These are phyloP conservation scores for Oreortyx pictus DNA, from an alignment of 2,797 vertebrate genomes.

Conservation along the genomic window DNA sequence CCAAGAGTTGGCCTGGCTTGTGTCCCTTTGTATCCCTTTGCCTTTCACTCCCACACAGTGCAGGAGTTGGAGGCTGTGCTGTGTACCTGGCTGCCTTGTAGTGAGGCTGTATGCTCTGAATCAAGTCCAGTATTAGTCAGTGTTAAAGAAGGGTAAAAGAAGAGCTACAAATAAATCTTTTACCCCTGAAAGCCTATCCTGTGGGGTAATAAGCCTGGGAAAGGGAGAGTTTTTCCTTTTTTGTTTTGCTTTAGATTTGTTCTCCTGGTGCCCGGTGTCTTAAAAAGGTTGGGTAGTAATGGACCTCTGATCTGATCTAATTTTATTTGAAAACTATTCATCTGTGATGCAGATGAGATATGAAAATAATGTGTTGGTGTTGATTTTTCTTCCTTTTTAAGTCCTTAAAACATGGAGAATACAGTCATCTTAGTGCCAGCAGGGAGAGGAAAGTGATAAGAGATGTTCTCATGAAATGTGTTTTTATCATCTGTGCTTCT, in stretches of 20 bases:
- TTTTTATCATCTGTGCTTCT: background rate
- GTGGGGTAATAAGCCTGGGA: background rate
- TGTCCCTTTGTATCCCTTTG: background rate
- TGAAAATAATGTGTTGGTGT: background rate
- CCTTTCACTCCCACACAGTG: background rate
- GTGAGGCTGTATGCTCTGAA: background rate
- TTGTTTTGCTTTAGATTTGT: background rate
- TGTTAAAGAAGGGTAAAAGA: background rate
- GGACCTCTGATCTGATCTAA: background rate
- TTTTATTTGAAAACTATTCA: background rate
- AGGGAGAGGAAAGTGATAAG: background rate
- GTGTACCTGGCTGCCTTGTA: background rate
- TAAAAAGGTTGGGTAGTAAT: background rate
- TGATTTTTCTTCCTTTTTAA: background rate
- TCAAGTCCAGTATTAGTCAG: background rate
- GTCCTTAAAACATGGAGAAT: background rate
- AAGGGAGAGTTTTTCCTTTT: background rate
- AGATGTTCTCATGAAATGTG: background rate
- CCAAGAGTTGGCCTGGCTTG: background rate
- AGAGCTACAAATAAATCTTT: background rate
- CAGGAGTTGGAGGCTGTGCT: background rate
- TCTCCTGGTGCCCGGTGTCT: background rate
- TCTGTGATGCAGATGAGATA: slow-evolving; percentile 1
- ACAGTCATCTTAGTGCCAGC: background rate
- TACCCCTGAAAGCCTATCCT: background rate